Evolutionary conservation across 2,888 invertebrate species (phyloP).

Genomic region (Ommatoiulus sabulosus): DNA sequence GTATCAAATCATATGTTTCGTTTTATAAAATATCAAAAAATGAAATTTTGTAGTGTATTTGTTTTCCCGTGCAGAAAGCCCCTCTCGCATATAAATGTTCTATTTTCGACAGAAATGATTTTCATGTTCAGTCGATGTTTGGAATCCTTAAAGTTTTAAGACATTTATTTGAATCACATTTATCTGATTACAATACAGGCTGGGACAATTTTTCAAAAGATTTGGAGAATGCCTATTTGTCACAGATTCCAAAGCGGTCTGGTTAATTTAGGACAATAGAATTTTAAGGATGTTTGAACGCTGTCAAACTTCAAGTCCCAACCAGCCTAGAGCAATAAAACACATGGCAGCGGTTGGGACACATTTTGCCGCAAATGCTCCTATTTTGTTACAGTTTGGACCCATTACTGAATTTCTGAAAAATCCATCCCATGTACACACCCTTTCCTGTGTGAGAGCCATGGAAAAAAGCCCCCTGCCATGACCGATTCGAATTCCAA

Average conservation of each 20-base stretch:
- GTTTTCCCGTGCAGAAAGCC: no score
- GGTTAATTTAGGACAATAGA: neutral
- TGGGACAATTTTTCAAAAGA: no score
- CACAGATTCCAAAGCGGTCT: neutral
- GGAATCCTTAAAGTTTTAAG: no score
- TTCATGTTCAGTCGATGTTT: no score
- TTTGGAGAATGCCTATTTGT: no score
- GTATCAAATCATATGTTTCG: no score
- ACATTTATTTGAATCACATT: no score
- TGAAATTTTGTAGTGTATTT: no score
- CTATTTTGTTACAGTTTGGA: conserved; percentile 34
- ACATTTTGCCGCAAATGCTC: neutral
- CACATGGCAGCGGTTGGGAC: neutral
- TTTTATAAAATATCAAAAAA: no score
- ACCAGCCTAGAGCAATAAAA: neutral
- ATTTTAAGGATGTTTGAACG: neutral
- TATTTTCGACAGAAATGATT: no score
- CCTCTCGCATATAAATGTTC: no score
- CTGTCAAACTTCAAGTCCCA: conserved; percentile 5
- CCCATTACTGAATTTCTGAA: conserved; percentile 11
- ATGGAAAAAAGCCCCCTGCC: neutral
- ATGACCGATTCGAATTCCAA: conserved; percentile 13
- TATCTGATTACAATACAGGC: no score
- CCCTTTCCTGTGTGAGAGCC: conserved; percentile 16
- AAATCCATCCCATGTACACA: conserved; percentile 12